These are phyloP conservation scores for Chaetodon trifasciatus DNA, from an alignment of 2,797 vertebrate genomes.

Conservation along the genomic window DNA sequence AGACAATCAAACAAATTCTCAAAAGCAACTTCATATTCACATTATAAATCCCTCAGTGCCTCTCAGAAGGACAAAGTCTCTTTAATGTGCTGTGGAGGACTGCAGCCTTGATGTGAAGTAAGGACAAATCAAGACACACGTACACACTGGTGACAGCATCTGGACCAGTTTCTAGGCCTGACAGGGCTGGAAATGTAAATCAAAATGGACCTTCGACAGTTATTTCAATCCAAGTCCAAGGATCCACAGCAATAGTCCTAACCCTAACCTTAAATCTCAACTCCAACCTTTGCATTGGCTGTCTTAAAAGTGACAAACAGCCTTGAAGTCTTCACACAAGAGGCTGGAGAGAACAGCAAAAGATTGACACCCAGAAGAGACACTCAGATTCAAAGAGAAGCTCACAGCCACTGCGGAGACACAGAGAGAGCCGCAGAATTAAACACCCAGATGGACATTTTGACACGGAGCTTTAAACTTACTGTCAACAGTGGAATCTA, in stretches of 20 bases:
- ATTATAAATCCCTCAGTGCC: constrained; percentile 53
- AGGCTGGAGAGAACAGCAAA: constrained; percentile 55
- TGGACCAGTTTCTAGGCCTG: constrained; percentile 39
- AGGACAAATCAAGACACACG: constrained; percentile 66
- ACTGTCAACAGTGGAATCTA: constrained; percentile 86
- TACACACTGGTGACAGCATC: constrained; percentile 57
- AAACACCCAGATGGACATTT: constrained; percentile 85
- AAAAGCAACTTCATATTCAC: constrained; percentile 52
- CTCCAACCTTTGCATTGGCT: background rate
- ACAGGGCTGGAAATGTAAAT: constrained; percentile 48
- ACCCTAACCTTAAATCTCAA: constrained; percentile 30
- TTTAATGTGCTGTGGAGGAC: constrained; percentile 44
- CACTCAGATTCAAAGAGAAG: constrained; percentile 58
- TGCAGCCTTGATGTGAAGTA: constrained; percentile 56
- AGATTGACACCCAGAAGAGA: constrained; percentile 64
- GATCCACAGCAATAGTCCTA: constrained; percentile 25
- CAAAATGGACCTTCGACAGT: constrained; percentile 36
- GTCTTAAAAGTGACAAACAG: constrained; percentile 37
- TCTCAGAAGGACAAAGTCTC: constrained; percentile 42
- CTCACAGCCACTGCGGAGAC: constrained; percentile 72
- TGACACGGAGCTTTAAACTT: constrained; percentile 84
- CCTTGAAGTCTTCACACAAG: constrained; percentile 51
- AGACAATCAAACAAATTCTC: constrained; percentile 55
- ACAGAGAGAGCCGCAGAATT: constrained; percentile 74
- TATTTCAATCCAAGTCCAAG: constrained; percentile 27